Base-by-base conservation (phyloP, 1,140 invertebrate species). In the Zaprionus davidi region DNA sequence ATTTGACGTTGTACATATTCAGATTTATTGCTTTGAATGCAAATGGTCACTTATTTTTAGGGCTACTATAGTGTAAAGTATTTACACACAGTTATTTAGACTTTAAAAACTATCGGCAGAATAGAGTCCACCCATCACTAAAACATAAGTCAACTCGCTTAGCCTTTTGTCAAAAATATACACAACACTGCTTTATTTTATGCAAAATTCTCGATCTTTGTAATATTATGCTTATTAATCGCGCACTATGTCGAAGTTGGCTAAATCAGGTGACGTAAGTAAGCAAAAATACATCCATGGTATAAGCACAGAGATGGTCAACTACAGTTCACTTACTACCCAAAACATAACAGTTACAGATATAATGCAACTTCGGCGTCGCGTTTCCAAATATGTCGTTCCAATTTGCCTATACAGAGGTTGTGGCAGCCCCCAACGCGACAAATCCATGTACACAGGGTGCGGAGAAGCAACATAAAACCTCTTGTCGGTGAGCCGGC, bases 221-320 rank as follows among this genome's bases (percentile, higher is more conserved):
- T 56, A 62, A 38, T 84, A 88, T 70, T 69, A 88, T 88, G 84
- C 85, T 88, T 68, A 66, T 85, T 57, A 81, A 83, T 78, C 85
- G 41, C 77, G 92, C 74, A 55, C 76, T 90, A 56, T 90, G 87
- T 76, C 83, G 76, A 67, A 83, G 83, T 51, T 90, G 83, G 87
- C 67, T 75, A 51, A 66, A 78, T 60, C 87, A 90, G 64, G 81
- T 90, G 79, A 79, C 88, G 87, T 90, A 83, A 90, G 88, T 90
- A 88, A 79, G 81, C 65, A 55, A 13, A 24, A n/a, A 22, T 4
- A 5, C 4, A 26, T 12, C 11, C 4, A 26, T 12, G 12, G 51
- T 20, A 22, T 7, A 9, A 11, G 26, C 31, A 20, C 24, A 24
- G n/a, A 24, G 31, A 31, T 5, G 57, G 34, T 26, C 24, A 44